Evolutionary conservation across 2,888 invertebrate genomes (phyloP).

Genomic region (Noctua pronuba): DNA sequence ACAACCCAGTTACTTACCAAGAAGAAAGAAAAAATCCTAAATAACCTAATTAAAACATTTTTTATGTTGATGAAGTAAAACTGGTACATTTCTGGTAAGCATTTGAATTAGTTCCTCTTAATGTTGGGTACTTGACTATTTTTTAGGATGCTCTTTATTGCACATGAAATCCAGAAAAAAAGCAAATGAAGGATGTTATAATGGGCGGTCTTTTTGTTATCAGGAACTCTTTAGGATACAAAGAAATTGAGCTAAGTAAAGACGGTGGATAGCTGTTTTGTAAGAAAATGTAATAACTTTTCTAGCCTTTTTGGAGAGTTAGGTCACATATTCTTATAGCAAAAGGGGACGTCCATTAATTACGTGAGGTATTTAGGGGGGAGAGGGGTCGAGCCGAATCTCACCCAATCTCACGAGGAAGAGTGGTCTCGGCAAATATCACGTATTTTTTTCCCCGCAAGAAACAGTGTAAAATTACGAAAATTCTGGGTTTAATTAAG

Average conservation of each 20-base stretch:
- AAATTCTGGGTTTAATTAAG: too few relatives aligned
- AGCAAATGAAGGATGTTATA: neutral
- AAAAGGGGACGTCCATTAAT: neutral
- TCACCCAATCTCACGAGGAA: too few relatives aligned
- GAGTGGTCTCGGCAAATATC: too few relatives aligned
- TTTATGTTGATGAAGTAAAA: neutral
- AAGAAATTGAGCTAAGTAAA: neutral
- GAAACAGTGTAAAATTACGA: too few relatives aligned
- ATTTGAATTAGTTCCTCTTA: neutral
- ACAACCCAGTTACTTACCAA: neutral
- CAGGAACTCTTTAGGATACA: neutral
- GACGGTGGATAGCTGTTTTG: neutral
- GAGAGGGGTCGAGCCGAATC: too few relatives aligned
- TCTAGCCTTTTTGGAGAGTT: neutral
- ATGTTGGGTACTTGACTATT: slow-evolving; percentile 59
- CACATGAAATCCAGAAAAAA: neutral
- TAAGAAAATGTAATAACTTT: neutral
- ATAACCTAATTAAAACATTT: neutral
- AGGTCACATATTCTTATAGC: neutral
- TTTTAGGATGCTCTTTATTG: neutral
- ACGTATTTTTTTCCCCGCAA: too few relatives aligned
- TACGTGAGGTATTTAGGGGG: too few relatives aligned
- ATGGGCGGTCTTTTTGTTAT: neutral
- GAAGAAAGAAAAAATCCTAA: neutral
- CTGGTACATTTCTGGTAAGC: slow-evolving; percentile 3